Percentiles rank a stretch among this genome's conserved stretches.
phyloP scores from a whole-genome alignment of 2,113 vertebrate species.

The Mustela lutreola region DNA sequence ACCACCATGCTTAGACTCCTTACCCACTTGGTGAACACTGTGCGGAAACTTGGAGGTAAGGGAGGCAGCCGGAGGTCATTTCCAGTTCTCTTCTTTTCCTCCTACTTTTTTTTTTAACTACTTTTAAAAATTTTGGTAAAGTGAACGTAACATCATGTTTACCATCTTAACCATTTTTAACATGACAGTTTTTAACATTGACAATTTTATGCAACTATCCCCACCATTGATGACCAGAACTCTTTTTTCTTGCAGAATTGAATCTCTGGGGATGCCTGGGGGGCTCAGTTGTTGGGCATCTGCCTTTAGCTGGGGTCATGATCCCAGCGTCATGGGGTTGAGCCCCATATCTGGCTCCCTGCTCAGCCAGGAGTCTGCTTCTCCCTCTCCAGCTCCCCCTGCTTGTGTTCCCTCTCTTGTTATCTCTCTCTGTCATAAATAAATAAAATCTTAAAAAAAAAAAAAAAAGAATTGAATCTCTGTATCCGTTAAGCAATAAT shows the following conservation, averaged over 20 bases:
- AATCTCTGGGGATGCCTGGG: background rate
- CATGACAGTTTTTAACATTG: background rate
- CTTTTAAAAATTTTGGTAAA: background rate
- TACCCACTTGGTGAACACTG: background rate
- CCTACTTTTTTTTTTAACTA: background rate
- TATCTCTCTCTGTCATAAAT: too few relatives aligned
- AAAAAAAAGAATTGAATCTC: background rate
- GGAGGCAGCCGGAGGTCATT: background rate
- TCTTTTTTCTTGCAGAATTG: background rate
- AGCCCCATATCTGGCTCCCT: too few relatives aligned
- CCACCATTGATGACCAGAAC: background rate
- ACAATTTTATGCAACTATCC: too few relatives aligned
- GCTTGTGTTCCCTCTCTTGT: too few relatives aligned
- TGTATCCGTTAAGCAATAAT: background rate
- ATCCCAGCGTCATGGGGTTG: too few relatives aligned
- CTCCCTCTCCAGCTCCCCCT: too few relatives aligned
- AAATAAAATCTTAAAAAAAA: too few relatives aligned
- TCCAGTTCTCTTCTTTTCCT: background rate
- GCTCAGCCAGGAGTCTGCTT: too few relatives aligned
- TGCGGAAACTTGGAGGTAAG: background rate
- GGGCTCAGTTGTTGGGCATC: too few relatives aligned
- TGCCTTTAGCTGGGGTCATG: too few relatives aligned
- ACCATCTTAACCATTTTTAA: background rate
- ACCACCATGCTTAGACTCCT: background rate
- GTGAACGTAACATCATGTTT: background rate